Percentiles rank a stretch among this genome's conserved stretches.
Evolutionary conservation across 1,140 invertebrate genomes (phyloP).

Genomic region (Drosophila subobscura): DNA sequence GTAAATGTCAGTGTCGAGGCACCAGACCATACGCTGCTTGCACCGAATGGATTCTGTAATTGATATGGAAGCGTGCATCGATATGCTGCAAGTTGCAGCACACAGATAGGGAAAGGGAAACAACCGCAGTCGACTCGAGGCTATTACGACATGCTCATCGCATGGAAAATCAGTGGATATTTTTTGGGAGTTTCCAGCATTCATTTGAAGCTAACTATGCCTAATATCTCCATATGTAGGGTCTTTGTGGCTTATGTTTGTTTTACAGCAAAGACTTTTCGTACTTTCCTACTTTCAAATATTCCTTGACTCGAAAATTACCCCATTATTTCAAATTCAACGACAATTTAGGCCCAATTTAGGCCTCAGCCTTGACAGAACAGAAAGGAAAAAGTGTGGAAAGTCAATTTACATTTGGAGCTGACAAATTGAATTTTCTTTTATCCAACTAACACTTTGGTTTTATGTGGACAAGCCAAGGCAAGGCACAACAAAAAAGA

Average conservation of each 20-base stretch:
- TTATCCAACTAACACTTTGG: conserved; percentile 65
- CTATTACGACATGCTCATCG: conserved; percentile 6
- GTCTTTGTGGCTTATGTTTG: conserved; percentile 27
- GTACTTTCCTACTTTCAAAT: neutral
- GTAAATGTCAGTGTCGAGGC: conserved; percentile 44
- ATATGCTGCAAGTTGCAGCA: neutral
- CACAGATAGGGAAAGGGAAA: conserved; percentile 27
- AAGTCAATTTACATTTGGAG: conserved; percentile 63
- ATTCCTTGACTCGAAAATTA: conserved; percentile 25
- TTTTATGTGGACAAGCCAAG: conserved; percentile 49
- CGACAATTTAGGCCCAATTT: conserved; percentile 53
- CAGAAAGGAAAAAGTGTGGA: conserved; percentile 29
- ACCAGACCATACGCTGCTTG: conserved; percentile 13
- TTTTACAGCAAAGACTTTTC: neutral
- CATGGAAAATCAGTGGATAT: conserved; percentile 42
- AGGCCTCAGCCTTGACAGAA: conserved; percentile 8
- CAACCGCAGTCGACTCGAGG: conserved; percentile 28
- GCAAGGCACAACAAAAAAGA: conserved; percentile 19
- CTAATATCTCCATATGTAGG: conserved; percentile 10
- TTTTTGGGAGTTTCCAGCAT: conserved; percentile 37
- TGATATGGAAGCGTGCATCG: conserved; percentile 41
- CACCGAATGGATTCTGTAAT: conserved; percentile 30
- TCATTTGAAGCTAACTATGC: conserved; percentile 30
- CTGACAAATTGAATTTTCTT: conserved; percentile 67
- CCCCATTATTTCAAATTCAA: conserved; percentile 41